These are phyloP conservation scores for Distichodus sexfasciatus DNA, from an alignment of 2,797 vertebrate genomes.

Conservation along the genomic window DNA sequence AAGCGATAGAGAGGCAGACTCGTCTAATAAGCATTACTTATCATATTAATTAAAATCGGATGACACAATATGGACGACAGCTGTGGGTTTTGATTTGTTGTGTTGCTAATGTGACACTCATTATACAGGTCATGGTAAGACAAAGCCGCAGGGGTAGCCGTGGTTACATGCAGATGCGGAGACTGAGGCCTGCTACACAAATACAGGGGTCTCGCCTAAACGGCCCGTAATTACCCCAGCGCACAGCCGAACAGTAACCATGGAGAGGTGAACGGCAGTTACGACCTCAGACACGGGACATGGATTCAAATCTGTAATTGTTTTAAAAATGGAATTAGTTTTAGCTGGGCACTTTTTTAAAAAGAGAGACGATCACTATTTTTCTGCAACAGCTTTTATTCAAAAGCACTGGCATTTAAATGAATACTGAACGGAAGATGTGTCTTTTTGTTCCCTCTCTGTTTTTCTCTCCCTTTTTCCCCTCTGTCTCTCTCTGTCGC, in stretches of 20 bases:
- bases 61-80: constrained; percentile 94
- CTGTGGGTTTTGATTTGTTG: constrained; percentile 98
- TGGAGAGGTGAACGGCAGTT: constrained; percentile 54
- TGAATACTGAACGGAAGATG: constrained; percentile 45
- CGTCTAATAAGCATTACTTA: constrained; percentile 98
- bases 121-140: constrained; percentile 99
- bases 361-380: constrained; percentile 44
- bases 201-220: constrained; percentile 76
- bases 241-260: constrained; percentile 50
- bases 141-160: constrained; percentile 86
- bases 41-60: constrained; percentile 99
- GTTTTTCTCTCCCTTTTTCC: constrained; percentile 19
- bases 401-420: constrained; percentile 42
- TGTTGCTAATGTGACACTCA: constrained; percentile 99
- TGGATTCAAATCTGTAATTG: constrained; percentile 54
- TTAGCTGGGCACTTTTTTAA: constrained; percentile 32
- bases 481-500: constrained; percentile 24
- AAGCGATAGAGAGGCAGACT: constrained; percentile 80
- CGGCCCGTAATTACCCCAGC: constrained; percentile 71
- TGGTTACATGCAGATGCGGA: constrained; percentile 84
- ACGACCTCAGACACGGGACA: constrained; percentile 48
- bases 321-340: constrained; percentile 55
- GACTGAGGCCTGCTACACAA: constrained; percentile 74
- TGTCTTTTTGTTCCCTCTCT: constrained; percentile 13
- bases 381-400: constrained; percentile 41